Evolutionary conservation across 2,888 invertebrate species (phyloP), one percentile per base, ranked within the genome.

Genomic region (Cecidostiba fungosa): DNA sequence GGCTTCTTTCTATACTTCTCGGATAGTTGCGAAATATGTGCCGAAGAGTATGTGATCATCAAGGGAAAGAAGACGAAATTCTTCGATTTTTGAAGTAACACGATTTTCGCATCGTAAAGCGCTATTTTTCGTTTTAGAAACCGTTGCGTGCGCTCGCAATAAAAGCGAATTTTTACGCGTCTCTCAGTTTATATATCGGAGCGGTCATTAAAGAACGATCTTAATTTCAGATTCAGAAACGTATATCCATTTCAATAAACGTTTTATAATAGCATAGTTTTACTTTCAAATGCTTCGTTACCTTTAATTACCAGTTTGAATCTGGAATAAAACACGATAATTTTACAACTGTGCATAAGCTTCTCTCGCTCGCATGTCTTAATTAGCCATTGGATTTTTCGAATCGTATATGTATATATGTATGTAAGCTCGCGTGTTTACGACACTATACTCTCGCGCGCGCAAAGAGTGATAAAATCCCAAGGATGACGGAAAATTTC

Each of bases 351-450:
- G 19, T 54, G 50, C 54, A 36, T n/a, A 39, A 39, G 36, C 54
- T 70, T 69, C 73, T 69, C 73, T 81, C 43, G 36, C 59, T 23
- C 26, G 19, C 39, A 47, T 54, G 36, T 32, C 32, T 74, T 82
- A 74, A 82, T 82, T 66, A 66, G 62, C 59, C 26, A 36, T 72
- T 80, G 16, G 32, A 29, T 29, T 81, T 39, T 73, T 73, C 23
- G 36, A 29, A 36, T n/a, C 62, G 69, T 78, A 36, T 26, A 70
- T 1, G 50, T 29, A 23, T 29, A 29, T 23, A n/a, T n/a, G n/a
- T n/a, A n/a, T n/a, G 19, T 62, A 29, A 2, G 26, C 59, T 66
- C 29, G 62, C 62, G 62, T 66, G 62, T 66, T 66, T 66, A 66
- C 79, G 39, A 16, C 3, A 26, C 26, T 26, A 19, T 19, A 36